phyloP scores from a whole-genome alignment of 1,140 invertebrate species.

The Cydia fagiglandana region DNA sequence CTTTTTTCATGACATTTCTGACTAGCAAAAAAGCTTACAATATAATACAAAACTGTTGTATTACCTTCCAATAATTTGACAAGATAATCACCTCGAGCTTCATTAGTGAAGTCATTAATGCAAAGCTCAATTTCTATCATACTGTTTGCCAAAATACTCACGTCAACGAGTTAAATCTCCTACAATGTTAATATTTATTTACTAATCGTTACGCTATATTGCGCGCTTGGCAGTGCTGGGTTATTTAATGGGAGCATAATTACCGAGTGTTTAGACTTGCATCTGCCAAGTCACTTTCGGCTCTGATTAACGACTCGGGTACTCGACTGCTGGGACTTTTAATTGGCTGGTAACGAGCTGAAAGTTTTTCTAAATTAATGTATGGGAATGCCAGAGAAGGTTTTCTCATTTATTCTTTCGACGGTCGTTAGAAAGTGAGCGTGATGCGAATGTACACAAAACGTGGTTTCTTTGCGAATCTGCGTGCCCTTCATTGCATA shows the following conservation, averaged over 20 bases:
- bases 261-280: not conserved
- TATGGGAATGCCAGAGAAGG: slow-evolving; percentile 50
- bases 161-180: not conserved
- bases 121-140: not conserved
- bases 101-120: not conserved
- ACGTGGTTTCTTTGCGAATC: slow-evolving; percentile 24
- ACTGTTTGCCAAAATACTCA: not conserved
- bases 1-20: too few relatives aligned
- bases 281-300: slow-evolving; percentile 54
- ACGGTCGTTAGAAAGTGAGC: slow-evolving; percentile 56
- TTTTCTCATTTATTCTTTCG: slow-evolving; percentile 52
- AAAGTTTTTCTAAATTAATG: slow-evolving; percentile 67
- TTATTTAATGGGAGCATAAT: slow-evolving; percentile 20
- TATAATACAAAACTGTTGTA: too few relatives aligned
- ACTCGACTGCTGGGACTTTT: slow-evolving; percentile 49
- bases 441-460: slow-evolving; percentile 36
- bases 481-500: slow-evolving; percentile 15
- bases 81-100: not conserved
- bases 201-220: slow-evolving; percentile 2
- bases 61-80: not conserved
- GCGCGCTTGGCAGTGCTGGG: not conserved
- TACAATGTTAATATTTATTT: slow-evolving; percentile 3
- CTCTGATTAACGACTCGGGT: slow-evolving; percentile 55
- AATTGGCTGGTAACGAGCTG: slow-evolving; percentile 63
- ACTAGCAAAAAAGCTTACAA: too few relatives aligned